These are phyloP conservation scores for Bombus sibiricus DNA, from an alignment of 1,140 invertebrate species.

Conservation along the genomic window DNA sequence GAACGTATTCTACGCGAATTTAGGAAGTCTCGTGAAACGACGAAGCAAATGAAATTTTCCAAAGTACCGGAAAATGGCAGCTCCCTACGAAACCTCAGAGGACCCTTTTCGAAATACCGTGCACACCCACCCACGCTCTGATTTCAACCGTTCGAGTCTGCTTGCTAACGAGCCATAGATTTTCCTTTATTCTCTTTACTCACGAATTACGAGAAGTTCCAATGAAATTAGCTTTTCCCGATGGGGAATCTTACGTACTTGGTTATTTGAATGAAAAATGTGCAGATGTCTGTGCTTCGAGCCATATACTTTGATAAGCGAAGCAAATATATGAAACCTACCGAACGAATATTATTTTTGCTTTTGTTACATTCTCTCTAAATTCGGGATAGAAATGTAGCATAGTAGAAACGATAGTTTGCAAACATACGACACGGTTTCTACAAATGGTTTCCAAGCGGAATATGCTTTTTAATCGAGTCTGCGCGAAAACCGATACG, in stretches of 20 bases:
- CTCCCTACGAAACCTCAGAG: slow-evolving; percentile 28
- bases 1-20: slow-evolving; percentile 2
- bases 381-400: background rate
- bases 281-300: background rate
- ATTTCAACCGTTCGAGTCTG: slow-evolving; percentile 36
- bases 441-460: background rate
- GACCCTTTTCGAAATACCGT: slow-evolving; percentile 41
- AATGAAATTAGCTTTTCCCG: slow-evolving; percentile 59
- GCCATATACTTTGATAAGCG: too few species aligned
- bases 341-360: too few species aligned
- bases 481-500: background rate
- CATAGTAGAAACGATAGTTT: background rate
- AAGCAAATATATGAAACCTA: too few species aligned
- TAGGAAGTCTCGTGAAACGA: background rate
- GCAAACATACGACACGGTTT: background rate
- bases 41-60: slow-evolving; percentile 66
- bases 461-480: slow-evolving; percentile 6
- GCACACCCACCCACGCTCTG: slow-evolving; percentile 13
- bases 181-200: slow-evolving; percentile 60
- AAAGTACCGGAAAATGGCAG: slow-evolving; percentile 71
- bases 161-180: slow-evolving; percentile 67
- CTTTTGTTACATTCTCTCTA: too few species aligned
- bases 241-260: slow-evolving; percentile 26
- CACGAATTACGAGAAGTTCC: slow-evolving; percentile 48
- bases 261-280: slow-evolving; percentile 5